phyloP scores from a whole-genome alignment of 2,797 vertebrate species.

The Premnoplex brunnescens region DNA sequence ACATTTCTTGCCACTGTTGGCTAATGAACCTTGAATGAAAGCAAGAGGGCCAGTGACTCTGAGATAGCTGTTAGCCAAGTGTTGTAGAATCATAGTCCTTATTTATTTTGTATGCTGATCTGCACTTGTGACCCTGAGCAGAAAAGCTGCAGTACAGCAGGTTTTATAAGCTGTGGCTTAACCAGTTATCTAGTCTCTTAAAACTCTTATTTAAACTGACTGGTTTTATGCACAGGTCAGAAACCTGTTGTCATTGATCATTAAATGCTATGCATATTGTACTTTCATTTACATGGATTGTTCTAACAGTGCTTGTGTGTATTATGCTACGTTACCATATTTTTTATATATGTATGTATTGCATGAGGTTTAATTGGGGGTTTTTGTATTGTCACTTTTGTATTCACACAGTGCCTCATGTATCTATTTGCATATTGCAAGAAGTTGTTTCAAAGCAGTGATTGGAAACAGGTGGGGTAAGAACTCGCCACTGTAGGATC shows the following conservation, averaged over 20 bases:
- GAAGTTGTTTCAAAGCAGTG: constrained; percentile 37
- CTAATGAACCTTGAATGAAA: constrained; percentile 53
- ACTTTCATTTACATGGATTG: constrained; percentile 24
- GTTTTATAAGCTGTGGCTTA: constrained; percentile 35
- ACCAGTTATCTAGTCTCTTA: constrained; percentile 13
- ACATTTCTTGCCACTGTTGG: constrained; percentile 39
- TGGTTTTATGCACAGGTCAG: constrained; percentile 1
- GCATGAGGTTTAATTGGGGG: constrained; percentile 47
- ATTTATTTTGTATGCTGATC: constrained; percentile 61
- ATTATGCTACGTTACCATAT: constrained; percentile 17
- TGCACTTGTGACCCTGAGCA: constrained; percentile 47
- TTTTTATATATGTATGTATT: constrained; percentile 37
- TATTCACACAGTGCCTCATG: constrained; percentile 66
- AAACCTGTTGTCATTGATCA: constrained; percentile 29
- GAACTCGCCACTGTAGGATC: neutral
- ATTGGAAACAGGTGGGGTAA: neutral
- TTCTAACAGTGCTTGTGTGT: constrained; percentile 49
- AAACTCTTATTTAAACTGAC: constrained; percentile 14
- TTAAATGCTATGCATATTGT: constrained; percentile 62
- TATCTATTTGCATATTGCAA: constrained; percentile 63
- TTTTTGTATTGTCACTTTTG: constrained; percentile 61
- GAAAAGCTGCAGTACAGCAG: constrained; percentile 24
- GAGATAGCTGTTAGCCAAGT: constrained; percentile 25
- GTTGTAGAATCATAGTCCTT: constrained; percentile 43
- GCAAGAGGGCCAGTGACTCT: constrained; percentile 40